A percentile compares a stretch with the other conserved stretches of the same genome.
Evolutionary conservation across 1,140 invertebrate species (phyloP).

Genomic region (Danaus plexippus): DNA sequence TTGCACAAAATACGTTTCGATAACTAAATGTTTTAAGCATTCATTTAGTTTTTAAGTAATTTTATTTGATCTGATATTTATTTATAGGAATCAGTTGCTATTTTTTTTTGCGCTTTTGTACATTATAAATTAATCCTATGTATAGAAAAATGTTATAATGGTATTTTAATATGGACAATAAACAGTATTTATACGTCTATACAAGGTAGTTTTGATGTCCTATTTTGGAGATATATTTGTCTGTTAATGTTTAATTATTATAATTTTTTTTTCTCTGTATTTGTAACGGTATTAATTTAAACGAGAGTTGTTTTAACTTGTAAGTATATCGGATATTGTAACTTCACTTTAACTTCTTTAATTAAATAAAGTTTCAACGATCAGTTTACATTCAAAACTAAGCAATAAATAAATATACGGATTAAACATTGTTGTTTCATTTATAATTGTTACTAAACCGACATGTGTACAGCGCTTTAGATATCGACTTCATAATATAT

Average conservation of each 20-base stretch:
- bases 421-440: constrained; percentile 31
- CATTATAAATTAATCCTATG: constrained; percentile 37
- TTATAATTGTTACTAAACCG: not conserved
- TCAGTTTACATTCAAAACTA: constrained; percentile 58
- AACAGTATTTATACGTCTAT: constrained; percentile 38
- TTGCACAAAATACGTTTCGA: constrained; percentile 52
- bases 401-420: constrained; percentile 59
- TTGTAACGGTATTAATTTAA: constrained; percentile 57
- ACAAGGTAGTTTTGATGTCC: constrained; percentile 39
- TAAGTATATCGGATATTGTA: constrained; percentile 44
- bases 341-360: constrained; percentile 29
- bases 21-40: constrained; percentile 17
- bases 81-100: constrained; percentile 39
- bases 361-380: constrained; percentile 47
- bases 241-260: constrained; percentile 55
- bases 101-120: constrained; percentile 21
- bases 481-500: too few species aligned
- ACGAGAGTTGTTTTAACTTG: constrained; percentile 39
- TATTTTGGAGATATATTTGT: constrained; percentile 63
- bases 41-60: constrained; percentile 24
- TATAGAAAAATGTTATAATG: constrained; percentile 26
- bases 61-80: constrained; percentile 53
- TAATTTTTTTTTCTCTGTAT: constrained; percentile 42
- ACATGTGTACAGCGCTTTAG: too few species aligned
- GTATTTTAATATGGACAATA: constrained; percentile 48